Percentiles rank a stretch among this genome's conserved stretches.
Evolutionary conservation across 23 tunicate genomes (phyloP).

Genomic region (Aplidium turbinatum): DNA sequence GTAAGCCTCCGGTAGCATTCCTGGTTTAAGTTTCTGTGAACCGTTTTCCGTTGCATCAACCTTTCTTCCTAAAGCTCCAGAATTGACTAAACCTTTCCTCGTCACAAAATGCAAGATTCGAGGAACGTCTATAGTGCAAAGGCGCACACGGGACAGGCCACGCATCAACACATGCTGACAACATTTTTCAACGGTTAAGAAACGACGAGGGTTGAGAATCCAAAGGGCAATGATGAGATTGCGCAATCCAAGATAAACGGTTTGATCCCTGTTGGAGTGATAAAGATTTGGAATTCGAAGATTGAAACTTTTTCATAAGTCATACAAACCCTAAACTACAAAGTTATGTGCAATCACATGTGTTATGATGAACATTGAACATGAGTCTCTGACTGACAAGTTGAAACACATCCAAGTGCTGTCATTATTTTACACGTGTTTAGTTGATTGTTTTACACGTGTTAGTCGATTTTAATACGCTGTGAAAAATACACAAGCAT

Average conservation of each 20-base stretch:
- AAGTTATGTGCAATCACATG: too few relatives aligned
- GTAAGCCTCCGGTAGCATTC: slow-evolving; percentile 30
- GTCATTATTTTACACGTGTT: too few relatives aligned
- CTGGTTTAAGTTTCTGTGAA: slow-evolving; percentile 15
- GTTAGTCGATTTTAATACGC: too few relatives aligned
- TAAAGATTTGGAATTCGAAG: too few relatives aligned
- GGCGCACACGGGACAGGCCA: slow-evolving; percentile 61
- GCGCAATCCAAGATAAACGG: slow-evolving; percentile 71
- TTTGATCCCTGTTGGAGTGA: slow-evolving; percentile 72
- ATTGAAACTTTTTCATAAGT: too few relatives aligned
- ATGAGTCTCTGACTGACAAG: too few relatives aligned
- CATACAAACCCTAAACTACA: too few relatives aligned
- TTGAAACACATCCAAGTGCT: too few relatives aligned
- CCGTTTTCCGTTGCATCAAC: not conserved
- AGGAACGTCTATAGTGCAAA: slow-evolving; percentile 52
- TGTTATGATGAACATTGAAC: too few relatives aligned
- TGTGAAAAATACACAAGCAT: too few relatives aligned
- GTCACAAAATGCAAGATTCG: slow-evolving; percentile 57
- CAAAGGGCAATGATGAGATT: slow-evolving; percentile 83
- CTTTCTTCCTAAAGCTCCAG: slow-evolving; percentile 49
- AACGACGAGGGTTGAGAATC: slow-evolving; percentile 51
- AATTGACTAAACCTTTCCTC: slow-evolving; percentile 66
- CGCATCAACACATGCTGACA: slow-evolving; percentile 57
- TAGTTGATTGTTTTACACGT: too few relatives aligned
- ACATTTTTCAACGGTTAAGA: slow-evolving; percentile 54